phyloP scores from a whole-genome alignment of 2,797 vertebrate species.

The Aldrovandia affinis region DNA sequence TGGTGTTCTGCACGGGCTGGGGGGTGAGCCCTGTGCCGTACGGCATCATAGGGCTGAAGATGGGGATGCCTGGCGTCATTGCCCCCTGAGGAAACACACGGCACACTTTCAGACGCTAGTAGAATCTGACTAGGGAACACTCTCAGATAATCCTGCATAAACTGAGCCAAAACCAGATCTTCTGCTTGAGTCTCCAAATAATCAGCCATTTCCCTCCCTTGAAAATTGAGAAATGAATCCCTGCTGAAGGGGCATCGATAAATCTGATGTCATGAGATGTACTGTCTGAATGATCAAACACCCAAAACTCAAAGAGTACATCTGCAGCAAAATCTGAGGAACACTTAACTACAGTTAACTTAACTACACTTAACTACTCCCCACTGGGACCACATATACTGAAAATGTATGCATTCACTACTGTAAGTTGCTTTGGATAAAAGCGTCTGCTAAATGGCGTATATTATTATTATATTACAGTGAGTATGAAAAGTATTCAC shows the following conservation, averaged over 20 bases:
- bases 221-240: neutral
- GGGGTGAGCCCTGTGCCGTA: slow-evolving; percentile 96
- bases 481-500: too few relatives aligned
- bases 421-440: too few relatives aligned
- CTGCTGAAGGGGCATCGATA: neutral
- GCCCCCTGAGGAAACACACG: slow-evolving; percentile 77
- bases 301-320: neutral
- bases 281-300: neutral
- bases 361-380: too few relatives aligned
- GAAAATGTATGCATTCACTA: too few relatives aligned
- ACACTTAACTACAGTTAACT: too few relatives aligned
- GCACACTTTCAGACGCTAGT: neutral
- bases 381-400: too few relatives aligned
- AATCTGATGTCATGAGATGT: too few relatives aligned
- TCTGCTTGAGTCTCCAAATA: neutral
- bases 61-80: slow-evolving; percentile 92
- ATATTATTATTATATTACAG: too few relatives aligned
- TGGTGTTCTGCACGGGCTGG: slow-evolving; percentile 92
- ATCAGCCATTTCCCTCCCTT: neutral
- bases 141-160: neutral
- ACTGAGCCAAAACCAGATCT: neutral
- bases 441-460: too few relatives aligned
- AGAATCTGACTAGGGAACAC: neutral
- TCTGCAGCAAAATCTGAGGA: too few relatives aligned
- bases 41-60: slow-evolving; percentile 98